Evolutionary conservation across 2,888 invertebrate species (phyloP).

Genomic region (Harpagoxenus sublaevis): DNA sequence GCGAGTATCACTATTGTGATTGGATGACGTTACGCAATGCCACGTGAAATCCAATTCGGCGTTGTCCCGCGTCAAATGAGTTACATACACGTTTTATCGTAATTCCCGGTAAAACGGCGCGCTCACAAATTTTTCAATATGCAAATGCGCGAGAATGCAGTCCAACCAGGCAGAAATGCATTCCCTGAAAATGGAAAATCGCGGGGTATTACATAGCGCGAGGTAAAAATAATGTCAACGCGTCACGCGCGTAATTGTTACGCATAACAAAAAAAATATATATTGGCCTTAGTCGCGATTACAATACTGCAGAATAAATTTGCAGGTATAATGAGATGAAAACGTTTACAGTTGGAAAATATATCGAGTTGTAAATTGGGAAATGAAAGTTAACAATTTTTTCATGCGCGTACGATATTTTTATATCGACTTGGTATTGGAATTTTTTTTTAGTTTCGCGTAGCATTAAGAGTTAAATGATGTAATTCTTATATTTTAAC

Average conservation of each 20-base stretch:
- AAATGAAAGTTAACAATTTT: background rate
- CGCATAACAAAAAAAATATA: constrained; percentile 22
- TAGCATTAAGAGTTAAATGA: background rate
- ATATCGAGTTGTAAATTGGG: background rate
- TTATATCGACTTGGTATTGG: background rate
- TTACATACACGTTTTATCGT: constrained; percentile 50
- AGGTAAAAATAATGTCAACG: constrained; percentile 27
- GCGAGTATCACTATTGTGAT: constrained; percentile 53
- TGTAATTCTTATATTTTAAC: background rate
- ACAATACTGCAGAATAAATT: constrained; percentile 5
- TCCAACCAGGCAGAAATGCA: constrained; percentile 36
- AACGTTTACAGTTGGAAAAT: background rate
- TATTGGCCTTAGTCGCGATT: constrained; percentile 5
- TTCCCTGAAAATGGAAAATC: constrained; percentile 45
- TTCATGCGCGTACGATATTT: background rate
- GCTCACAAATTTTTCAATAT: constrained; percentile 51
- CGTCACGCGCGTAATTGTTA: constrained; percentile 20
- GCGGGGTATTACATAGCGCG: constrained; percentile 8
- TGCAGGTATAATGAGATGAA: background rate
- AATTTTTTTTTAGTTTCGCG: background rate
- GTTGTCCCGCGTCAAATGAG: constrained; percentile 36
- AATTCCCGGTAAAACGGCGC: constrained; percentile 34
- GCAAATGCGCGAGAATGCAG: constrained; percentile 39
- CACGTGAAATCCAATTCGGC: constrained; percentile 51
- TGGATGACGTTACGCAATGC: constrained; percentile 48